A percentile compares a stretch with the other conserved stretches of the same genome.
phyloP scores from a whole-genome alignment of 2,797 vertebrate genomes.

The Oreochromis mossambicus region DNA sequence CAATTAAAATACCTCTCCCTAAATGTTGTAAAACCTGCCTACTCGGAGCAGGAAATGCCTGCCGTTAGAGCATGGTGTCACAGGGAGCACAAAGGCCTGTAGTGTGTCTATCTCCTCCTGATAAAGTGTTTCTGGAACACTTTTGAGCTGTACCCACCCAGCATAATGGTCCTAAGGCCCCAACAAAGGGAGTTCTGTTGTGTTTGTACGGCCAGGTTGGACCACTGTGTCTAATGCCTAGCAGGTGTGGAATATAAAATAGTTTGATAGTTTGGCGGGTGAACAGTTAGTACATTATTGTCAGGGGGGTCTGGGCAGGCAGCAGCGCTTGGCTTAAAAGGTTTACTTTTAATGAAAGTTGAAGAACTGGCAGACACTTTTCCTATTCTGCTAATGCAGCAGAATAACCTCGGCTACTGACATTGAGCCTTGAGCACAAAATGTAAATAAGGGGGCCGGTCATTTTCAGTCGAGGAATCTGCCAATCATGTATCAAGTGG shows the following conservation, averaged over 20 bases:
- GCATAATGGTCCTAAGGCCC: slow-evolving; percentile 55
- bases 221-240: slow-evolving; percentile 66
- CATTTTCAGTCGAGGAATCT: slow-evolving; percentile 40
- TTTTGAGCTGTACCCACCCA: slow-evolving; percentile 48
- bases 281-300: slow-evolving; percentile 71
- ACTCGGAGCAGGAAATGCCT: slow-evolving; percentile 68
- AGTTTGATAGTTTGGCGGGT: slow-evolving; percentile 70
- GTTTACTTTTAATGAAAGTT: slow-evolving; percentile 70
- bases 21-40: slow-evolving; percentile 70
- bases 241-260: slow-evolving; percentile 77
- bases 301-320: slow-evolving; percentile 59
- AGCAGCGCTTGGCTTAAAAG: slow-evolving; percentile 54
- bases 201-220: slow-evolving; percentile 58
- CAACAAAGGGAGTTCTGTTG: slow-evolving; percentile 71
- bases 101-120: slow-evolving; percentile 72
- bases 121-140: slow-evolving; percentile 70
- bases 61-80: slow-evolving; percentile 60
- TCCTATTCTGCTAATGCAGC: slow-evolving; percentile 65
- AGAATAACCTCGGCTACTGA: slow-evolving; percentile 59
- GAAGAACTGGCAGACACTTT: slow-evolving; percentile 62
- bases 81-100: slow-evolving; percentile 64
- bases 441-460: slow-evolving; percentile 52
- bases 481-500: slow-evolving; percentile 52
- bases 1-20: slow-evolving; percentile 73
- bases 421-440: slow-evolving; percentile 50